Evolutionary conservation across 37 sponge, comb jelly and placozoan species (phyloP), one percentile per base, ranked within the genome.

Genomic region (Beroe forskalii): DNA sequence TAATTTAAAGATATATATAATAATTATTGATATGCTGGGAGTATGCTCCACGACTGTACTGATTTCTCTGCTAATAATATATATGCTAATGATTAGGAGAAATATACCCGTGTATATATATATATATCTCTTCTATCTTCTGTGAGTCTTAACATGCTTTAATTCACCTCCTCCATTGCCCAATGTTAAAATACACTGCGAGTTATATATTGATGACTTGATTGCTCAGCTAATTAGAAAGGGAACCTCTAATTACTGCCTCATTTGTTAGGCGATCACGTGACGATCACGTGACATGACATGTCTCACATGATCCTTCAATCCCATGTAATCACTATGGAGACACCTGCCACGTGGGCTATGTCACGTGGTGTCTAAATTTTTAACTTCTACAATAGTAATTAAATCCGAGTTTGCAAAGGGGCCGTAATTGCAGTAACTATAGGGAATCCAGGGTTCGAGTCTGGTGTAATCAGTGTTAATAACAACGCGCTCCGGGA

Each of bases 381-480:
- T 69, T 69, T 69, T 69, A 69, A 69, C 72, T 69, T 69, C 72
- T 69, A 69, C 72, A 69, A 69, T 69, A 69, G 72, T 69, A 69
- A 69, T 69, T 69, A 69, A 69, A 69, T 69, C 72, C 72, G 33
- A 36, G 72, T 69, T 69, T 69, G 72, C 39, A 36, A 69, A 69
- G 72, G 72, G 72, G 33, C 72, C 72, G 72, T 69, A 69, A 69
- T 69, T 69, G 72, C 72, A 69, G 72, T 69, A 69, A 69, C 72
- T 69, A 69, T 69, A 33, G 72, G 32, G 32, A 69, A 69, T 69
- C 72, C 72, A 69, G 72, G 72, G 72, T 1, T 36, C 32, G 72
- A 69, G 72, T 69, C 72, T 69, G 33, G 36, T 32, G 72, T 69
- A 69, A 69, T 69, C 55, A 48, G 55, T 48, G 55, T 48, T 48